A percentile compares a stretch with the other conserved stretches of the same genome.
phyloP scores from a whole-genome alignment of 1,140 invertebrate genomes.

The Argopecten irradians region DNA sequence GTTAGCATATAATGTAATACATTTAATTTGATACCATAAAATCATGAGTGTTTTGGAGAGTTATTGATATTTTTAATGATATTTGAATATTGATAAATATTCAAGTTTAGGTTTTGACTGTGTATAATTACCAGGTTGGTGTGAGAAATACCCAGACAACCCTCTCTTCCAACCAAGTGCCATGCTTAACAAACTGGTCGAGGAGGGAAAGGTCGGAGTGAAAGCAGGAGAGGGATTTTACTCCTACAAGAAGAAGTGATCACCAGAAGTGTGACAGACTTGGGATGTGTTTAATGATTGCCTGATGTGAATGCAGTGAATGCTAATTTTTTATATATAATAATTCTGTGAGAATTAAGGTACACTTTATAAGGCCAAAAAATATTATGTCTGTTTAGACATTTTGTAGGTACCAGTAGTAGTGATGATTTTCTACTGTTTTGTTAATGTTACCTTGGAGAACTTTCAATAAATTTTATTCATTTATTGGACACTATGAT shows the following conservation, averaged over 20 bases:
- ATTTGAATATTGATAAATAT: no score
- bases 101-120: conserved; percentile 19
- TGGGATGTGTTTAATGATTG: neutral
- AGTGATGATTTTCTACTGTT: no score
- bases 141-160: conserved; percentile 86
- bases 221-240: conserved; percentile 94
- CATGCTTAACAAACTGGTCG: conserved; percentile 85
- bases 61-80: no score
- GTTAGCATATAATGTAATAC: neutral
- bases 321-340: no score
- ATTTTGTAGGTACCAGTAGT: no score
- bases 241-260: conserved; percentile 81
- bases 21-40: neutral
- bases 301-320: neutral
- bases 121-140: conserved; percentile 82
- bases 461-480: no score
- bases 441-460: no score
- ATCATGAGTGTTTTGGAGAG: neutral
- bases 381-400: no score
- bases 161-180: conserved; percentile 84
- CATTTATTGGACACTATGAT: no score
- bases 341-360: no score
- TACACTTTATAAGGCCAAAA: no score
- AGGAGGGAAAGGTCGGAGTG: conserved; percentile 88
- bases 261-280: neutral